phyloP scores from a whole-genome alignment of 2,113 vertebrate species.

The Shinisaurus crocodilurus region DNA sequence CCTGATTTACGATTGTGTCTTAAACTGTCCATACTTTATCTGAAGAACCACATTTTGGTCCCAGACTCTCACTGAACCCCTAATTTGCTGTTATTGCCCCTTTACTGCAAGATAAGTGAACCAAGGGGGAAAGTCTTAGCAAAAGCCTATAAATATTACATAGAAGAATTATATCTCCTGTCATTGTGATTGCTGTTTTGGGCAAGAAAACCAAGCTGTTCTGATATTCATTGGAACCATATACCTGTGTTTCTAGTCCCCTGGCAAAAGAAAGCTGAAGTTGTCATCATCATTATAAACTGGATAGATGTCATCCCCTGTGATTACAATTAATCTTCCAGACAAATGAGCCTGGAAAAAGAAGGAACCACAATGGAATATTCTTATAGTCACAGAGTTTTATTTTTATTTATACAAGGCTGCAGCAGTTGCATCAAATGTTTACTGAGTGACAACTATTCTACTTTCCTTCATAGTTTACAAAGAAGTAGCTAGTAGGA shows the following conservation, averaged over 20 bases:
- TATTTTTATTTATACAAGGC: background rate
- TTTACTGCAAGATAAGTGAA: background rate
- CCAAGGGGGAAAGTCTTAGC: background rate
- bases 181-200: too few species aligned
- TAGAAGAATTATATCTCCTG: background rate
- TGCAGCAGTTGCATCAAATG: background rate
- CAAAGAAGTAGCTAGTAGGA: background rate
- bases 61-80: background rate
- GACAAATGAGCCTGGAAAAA: background rate
- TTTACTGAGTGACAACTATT: background rate
- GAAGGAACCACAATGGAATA: background rate
- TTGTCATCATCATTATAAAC: fast-evolving
- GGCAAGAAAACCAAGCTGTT: background rate
- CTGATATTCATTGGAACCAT: background rate
- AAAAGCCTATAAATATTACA: background rate
- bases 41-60: background rate
- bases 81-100: background rate
- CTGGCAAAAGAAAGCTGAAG: fast-evolving
- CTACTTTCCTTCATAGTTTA: background rate
- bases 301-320: background rate
- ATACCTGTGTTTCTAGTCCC: background rate
- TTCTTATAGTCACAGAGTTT: background rate
- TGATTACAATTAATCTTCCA: background rate
- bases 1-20: background rate
- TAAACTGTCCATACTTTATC: background rate